Base-by-base conservation (phyloP, 1,140 invertebrate species). In the Drosophila arizonae region DNA sequence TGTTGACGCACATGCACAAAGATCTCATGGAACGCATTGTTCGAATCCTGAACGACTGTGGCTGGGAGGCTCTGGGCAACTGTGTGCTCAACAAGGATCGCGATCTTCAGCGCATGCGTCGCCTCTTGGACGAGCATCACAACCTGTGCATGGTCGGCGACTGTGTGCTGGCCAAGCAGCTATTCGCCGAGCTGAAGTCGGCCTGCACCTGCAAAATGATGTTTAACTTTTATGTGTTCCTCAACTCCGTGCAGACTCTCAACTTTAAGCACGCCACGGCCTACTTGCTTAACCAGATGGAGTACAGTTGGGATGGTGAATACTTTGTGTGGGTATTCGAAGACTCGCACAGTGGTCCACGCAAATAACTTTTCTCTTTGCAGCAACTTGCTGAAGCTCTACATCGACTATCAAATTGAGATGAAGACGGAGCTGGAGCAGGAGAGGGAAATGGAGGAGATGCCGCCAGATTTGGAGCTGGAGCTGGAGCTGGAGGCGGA, bases 1-100 rank as follows among this genome's bases (percentile, higher is more conserved):
- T 88, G 84, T 43, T 88, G 0, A 88, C 84, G 0, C 84, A 88
- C 41, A 84, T 88, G 84, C 73, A 84, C 45, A 68, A 75, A 39
- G 77, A 84, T 51, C 63, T 88, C 1, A 89, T 88, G 63, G 73
- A 75, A 1, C 80, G 84, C 24, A 57, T 88, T 17, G 55, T 68
- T 0, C 9, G 39, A 0, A 43, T 80, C 6, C 6, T 88, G 0
- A 56, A 8, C 1, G 33, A 45, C 28, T 80, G 66, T 28, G 33
- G 60, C n/a, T 68, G 65, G 64, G 58, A 77, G 6, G 50, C 50
- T 45, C 17, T 52, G 1, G 46, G 33, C 15, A 21, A 68, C 0
- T 62, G 39, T 28, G 13, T 72, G 0, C 15, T 65, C 0, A 24
- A 58, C 6, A 11, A 30, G 21, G 70, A 78, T 1, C 45, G 6